phyloP scores from a whole-genome alignment of 2,113 vertebrate species.

The Trematocara stigmaticum region DNA sequence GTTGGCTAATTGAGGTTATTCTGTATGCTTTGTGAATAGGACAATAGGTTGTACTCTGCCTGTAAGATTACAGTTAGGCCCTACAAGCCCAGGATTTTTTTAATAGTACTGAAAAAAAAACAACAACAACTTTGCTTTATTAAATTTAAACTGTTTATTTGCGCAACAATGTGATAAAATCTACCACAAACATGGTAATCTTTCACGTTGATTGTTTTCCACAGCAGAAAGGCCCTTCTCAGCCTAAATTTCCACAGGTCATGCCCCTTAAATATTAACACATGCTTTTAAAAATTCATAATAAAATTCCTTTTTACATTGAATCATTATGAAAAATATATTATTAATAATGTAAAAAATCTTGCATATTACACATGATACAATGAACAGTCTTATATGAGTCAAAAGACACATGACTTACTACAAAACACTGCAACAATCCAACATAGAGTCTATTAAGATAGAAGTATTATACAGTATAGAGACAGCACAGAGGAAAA shows the following conservation, averaged over 20 bases:
- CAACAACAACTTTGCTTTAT: constrained; percentile 12
- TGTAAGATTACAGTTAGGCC: background rate
- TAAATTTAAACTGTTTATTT: constrained; percentile 65
- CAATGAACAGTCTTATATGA: constrained; percentile 71
- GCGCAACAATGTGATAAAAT: constrained; percentile 71
- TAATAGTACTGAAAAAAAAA: background rate
- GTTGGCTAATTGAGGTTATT: constrained; percentile 51
- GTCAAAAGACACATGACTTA: constrained; percentile 56
- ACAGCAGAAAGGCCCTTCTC: constrained; percentile 33
- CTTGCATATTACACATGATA: constrained; percentile 74
- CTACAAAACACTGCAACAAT: constrained; percentile 62
- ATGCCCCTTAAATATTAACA: constrained; percentile 68
- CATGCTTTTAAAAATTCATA: constrained; percentile 70
- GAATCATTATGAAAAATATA: constrained; percentile 76
- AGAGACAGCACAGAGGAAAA: background rate
- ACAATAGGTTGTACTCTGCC: constrained; percentile 8
- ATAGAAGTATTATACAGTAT: constrained; percentile 57
- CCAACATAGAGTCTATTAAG: constrained; percentile 48
- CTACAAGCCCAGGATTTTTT: background rate
- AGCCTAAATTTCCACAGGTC: constrained; percentile 35
- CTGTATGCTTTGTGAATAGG: constrained; percentile 1
- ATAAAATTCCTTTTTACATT: constrained; percentile 68
- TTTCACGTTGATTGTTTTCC: constrained; percentile 66
- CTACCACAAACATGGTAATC: constrained; percentile 65
- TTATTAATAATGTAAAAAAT: constrained; percentile 75